phyloP scores from a whole-genome alignment of 2,113 vertebrate genomes.

The Hippocampus mohnikei region DNA sequence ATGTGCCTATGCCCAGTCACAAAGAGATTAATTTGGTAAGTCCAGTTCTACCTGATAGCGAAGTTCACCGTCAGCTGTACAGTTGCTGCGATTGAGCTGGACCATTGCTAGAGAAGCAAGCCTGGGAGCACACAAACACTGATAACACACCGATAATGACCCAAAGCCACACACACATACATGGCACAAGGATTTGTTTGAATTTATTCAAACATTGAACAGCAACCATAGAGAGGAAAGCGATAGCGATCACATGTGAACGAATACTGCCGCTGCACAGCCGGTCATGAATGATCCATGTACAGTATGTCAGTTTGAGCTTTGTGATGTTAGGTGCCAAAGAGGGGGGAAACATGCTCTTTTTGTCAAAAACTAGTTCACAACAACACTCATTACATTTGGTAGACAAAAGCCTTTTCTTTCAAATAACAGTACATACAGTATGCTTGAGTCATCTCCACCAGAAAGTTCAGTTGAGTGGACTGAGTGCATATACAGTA shows the following conservation, averaged over 20 bases:
- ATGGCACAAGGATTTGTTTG: constrained; percentile 46
- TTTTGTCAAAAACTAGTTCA: constrained; percentile 50
- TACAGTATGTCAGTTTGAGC: constrained; percentile 21
- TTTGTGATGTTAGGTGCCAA: constrained; percentile 16
- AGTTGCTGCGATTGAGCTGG: constrained; percentile 53
- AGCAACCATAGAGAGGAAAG: constrained; percentile 45
- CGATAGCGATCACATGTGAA: constrained; percentile 44
- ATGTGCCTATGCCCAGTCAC: too few relatives aligned
- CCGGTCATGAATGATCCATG: constrained; percentile 22
- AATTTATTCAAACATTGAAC: constrained; percentile 66
- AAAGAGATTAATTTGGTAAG: background rate
- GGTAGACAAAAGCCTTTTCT: constrained; percentile 62
- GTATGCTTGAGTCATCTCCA: constrained; percentile 24
- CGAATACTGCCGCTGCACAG: constrained; percentile 30
- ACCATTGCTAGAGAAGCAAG: constrained; percentile 31
- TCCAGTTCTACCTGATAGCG: background rate
- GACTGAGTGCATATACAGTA: background rate
- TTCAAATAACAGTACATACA: constrained; percentile 52
- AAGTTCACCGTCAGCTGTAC: constrained; percentile 42
- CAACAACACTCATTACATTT: constrained; percentile 43
- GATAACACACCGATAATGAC: constrained; percentile 42
- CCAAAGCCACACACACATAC: constrained; percentile 14
- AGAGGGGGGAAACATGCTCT: constrained; percentile 62
- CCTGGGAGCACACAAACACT: constrained; percentile 41
- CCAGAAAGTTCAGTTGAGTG: background rate